Conservation (phyloP, 2,888 invertebrate species). For the Gymnoscelis rufifasciata region DNA sequence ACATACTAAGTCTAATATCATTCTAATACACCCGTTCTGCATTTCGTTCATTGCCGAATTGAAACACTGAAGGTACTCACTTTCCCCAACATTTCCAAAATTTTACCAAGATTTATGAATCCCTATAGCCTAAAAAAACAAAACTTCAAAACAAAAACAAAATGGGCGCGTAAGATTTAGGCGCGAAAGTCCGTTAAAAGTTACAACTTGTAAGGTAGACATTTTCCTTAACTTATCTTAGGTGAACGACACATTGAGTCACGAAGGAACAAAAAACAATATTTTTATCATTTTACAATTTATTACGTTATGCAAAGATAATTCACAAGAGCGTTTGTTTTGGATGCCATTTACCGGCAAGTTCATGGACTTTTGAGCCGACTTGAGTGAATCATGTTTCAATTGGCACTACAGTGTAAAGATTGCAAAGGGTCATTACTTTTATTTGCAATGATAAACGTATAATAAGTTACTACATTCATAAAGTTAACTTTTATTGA, state of each 20-base stretch:
- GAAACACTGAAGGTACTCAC: no score
- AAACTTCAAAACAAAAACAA: slow-evolving; percentile 15
- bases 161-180: slow-evolving; percentile 18
- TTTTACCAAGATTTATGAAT: background rate
- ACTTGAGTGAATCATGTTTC: slow-evolving; percentile 19
- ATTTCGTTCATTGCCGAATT: no score
- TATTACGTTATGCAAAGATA: slow-evolving; percentile 20
- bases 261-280: slow-evolving; percentile 16
- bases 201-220: background rate
- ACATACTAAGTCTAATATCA: no score
- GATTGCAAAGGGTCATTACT: slow-evolving; percentile 11
- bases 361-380: slow-evolving; percentile 15
- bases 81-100: no score
- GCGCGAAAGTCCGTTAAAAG: slow-evolving; percentile 15
- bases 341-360: slow-evolving; percentile 19
- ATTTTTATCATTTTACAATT: slow-evolving; percentile 22
- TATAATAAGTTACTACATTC: background rate
- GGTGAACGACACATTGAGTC: slow-evolving; percentile 21
- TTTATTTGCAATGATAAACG: slow-evolving; percentile 3
- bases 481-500: background rate
- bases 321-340: slow-evolving; percentile 21
- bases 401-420: slow-evolving; percentile 24
- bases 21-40: no score
- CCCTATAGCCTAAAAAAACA: slow-evolving; percentile 12
- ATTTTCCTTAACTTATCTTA: slow-evolving; percentile 13